Conservation (phyloP, 2,797 vertebrate genomes). For the Microhierax caerulescens region DNA sequence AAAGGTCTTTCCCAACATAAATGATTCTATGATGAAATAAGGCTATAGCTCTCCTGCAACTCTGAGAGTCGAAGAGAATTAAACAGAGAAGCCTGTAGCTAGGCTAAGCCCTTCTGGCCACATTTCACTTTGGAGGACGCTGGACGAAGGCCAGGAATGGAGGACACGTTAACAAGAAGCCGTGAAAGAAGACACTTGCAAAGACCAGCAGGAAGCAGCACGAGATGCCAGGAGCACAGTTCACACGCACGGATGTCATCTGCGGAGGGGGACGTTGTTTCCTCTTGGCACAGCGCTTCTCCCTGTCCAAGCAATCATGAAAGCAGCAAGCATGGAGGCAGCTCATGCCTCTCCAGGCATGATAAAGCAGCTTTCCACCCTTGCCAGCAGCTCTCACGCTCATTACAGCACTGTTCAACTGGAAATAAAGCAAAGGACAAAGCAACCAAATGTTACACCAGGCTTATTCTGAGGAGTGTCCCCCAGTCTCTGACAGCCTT, state of each 20-base stretch:
- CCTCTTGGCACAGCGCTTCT: background rate
- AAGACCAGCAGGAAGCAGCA: background rate
- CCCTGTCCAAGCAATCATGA: background rate
- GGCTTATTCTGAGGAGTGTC: background rate
- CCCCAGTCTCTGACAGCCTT: background rate
- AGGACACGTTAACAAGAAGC: background rate
- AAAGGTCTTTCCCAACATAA: too few relatives aligned
- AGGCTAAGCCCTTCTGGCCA: background rate
- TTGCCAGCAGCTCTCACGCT: background rate
- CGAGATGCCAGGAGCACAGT: background rate
- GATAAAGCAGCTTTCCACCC: background rate
- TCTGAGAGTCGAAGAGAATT: background rate
- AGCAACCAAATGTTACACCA: background rate
- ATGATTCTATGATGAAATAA: background rate
- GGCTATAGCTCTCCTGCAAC: background rate
- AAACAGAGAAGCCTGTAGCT: too few relatives aligned
- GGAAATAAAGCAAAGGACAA: background rate
- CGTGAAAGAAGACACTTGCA: background rate
- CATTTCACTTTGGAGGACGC: background rate
- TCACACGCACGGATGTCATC: background rate
- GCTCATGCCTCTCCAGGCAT: background rate
- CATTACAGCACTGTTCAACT: fast-evolving
- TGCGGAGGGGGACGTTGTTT: background rate
- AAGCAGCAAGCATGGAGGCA: background rate
- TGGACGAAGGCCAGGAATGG: background rate